phyloP scores from a whole-genome alignment of 2,113 vertebrate genomes.

The Nerophis lumbriciformis region DNA sequence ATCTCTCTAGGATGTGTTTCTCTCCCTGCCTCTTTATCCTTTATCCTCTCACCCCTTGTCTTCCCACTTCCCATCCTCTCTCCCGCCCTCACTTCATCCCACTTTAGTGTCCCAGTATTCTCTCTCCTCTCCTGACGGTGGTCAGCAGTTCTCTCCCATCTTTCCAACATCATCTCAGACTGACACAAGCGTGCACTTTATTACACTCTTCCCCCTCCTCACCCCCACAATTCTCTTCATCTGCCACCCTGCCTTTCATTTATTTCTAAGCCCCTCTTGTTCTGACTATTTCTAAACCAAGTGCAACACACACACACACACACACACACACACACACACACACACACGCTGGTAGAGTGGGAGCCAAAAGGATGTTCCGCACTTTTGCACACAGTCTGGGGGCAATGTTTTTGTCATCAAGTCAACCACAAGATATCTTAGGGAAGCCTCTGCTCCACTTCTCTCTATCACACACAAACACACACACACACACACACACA shows the following conservation, averaged over 20 bases:
- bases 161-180: not conserved
- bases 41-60: constrained; percentile 35
- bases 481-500: constrained; percentile 17
- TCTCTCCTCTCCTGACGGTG: constrained; percentile 28
- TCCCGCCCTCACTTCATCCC: constrained; percentile 40
- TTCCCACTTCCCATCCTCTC: constrained; percentile 30
- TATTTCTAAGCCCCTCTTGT: constrained; percentile 1
- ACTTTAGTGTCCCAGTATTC: constrained; percentile 54
- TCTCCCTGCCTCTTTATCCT: constrained; percentile 28
- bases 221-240: not conserved
- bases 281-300: constrained; percentile 26
- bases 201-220: not conserved
- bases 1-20: constrained; percentile 11
- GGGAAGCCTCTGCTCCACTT: constrained; percentile 1
- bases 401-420: constrained; percentile 33
- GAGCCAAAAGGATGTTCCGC: constrained; percentile 19
- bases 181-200: not conserved
- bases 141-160: constrained; percentile 10
- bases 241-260: not conserved
- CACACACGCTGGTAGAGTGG: constrained; percentile 3
- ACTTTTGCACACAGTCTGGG: constrained; percentile 18
- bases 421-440: constrained; percentile 26
- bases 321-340: constrained; percentile 16
- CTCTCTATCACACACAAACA: not conserved
- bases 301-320: constrained; percentile 4